A percentile compares a stretch with the other conserved stretches of the same genome.
Evolutionary conservation across 2,113 vertebrate genomes (phyloP).

Genomic region (Malaclemys terrapin): DNA sequence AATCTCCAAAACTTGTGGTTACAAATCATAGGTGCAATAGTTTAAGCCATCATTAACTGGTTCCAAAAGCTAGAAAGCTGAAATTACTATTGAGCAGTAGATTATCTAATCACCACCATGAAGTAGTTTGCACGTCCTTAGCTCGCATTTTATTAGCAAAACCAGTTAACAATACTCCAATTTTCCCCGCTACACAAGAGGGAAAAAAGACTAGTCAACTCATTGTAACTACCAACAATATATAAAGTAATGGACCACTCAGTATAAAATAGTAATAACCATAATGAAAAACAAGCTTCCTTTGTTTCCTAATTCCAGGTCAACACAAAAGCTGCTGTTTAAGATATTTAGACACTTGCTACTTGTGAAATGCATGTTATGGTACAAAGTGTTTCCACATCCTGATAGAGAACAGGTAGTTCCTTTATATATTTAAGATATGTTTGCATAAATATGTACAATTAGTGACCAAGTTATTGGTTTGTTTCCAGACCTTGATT

Average conservation of each 20-base stretch:
- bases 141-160: neutral
- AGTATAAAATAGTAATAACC: neutral
- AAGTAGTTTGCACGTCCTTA: neutral
- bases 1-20: neutral
- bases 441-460: neutral
- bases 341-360: neutral
- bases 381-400: neutral
- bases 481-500: neutral
- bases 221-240: neutral
- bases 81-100: neutral
- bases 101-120: neutral
- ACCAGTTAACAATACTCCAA: neutral
- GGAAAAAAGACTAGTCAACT: neutral
- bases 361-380: neutral
- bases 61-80: neutral
- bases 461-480: neutral
- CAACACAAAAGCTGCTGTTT: neutral
- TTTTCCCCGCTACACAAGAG: neutral
- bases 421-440: neutral
- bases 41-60: neutral
- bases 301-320: neutral
- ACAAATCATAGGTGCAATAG: conserved; percentile 4
- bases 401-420: neutral
- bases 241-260: neutral
- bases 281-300: neutral